Percentiles rank a stretch among this genome's conserved stretches.
Conservation (phyloP, 1,140 invertebrate species). For the Melanaphis sacchari region DNA sequence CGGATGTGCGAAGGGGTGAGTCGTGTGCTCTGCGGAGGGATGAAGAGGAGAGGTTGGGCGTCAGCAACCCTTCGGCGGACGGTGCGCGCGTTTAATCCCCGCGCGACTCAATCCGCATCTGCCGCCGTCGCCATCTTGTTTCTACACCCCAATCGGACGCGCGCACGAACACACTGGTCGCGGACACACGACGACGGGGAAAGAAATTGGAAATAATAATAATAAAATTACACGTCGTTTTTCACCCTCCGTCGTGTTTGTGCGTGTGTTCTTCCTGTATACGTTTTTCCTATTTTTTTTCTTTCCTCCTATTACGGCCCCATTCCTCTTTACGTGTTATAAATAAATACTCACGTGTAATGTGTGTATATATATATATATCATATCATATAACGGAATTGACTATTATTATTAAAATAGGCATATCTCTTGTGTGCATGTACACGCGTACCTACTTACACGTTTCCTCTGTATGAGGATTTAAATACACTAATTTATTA, state of each 20-base stretch:
- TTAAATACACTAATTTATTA: background rate
- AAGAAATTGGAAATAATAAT: constrained; percentile 20
- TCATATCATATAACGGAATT: constrained; percentile 29
- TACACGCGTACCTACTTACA: background rate
- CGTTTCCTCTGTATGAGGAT: background rate
- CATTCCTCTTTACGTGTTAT: background rate
- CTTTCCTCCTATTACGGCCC: background rate
- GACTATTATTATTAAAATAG: background rate
- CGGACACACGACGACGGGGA: background rate
- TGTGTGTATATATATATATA: too few relatives aligned
- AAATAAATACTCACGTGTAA: background rate
- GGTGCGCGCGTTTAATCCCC: constrained; percentile 38
- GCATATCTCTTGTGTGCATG: background rate
- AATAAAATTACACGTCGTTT: constrained; percentile 42
- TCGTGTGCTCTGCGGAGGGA: background rate
- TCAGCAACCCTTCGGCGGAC: constrained; percentile 32
- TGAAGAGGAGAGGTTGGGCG: constrained; percentile 17
- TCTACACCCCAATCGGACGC: constrained; percentile 52
- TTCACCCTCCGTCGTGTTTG: background rate
- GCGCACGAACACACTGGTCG: background rate
- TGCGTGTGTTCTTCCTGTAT: background rate
- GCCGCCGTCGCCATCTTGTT: constrained; percentile 55
- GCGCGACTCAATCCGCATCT: constrained; percentile 21
- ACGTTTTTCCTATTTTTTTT: constrained; percentile 27
- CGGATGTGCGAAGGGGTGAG: constrained; percentile 17